Evolutionary conservation across 2,888 invertebrate genomes (phyloP).

Genomic region (Abrostola triplasia): DNA sequence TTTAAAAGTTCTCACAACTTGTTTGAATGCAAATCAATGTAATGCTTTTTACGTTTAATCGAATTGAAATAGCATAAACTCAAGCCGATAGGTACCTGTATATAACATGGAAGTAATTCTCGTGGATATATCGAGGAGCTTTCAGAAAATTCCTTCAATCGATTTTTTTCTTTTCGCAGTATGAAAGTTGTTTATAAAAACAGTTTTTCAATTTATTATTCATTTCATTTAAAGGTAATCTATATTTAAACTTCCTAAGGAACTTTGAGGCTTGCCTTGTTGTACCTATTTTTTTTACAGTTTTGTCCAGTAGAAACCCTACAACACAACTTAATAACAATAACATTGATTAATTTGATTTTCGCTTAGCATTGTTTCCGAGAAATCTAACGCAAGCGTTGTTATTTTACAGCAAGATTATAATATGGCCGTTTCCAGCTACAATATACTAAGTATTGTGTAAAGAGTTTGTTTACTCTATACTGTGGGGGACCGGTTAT

Average conservation of each 20-base stretch:
- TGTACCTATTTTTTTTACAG: too few relatives aligned
- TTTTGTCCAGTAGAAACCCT: too few relatives aligned
- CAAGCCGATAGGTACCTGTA: neutral
- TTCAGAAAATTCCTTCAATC: slow-evolving; percentile 14
- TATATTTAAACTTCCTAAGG: too few relatives aligned
- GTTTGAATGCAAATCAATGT: too few relatives aligned
- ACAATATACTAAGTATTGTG: neutral
- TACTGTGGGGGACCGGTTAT: slow-evolving; percentile 1
- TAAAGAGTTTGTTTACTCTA: neutral
- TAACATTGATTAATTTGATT: too few relatives aligned
- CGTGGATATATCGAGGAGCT: slow-evolving; percentile 14
- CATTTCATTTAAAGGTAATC: too few relatives aligned
- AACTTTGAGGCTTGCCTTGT: too few relatives aligned
- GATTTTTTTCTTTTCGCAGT: neutral
- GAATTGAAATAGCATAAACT: neutral
- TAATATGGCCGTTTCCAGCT: neutral
- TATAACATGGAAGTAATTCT: slow-evolving; percentile 22
- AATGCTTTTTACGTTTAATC: too few relatives aligned
- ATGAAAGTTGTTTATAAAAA: slow-evolving; percentile 13
- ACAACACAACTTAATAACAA: too few relatives aligned
- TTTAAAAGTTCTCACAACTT: too few relatives aligned
- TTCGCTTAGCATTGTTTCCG: too few relatives aligned
- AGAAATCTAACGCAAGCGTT: too few relatives aligned
- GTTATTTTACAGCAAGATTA: neutral
- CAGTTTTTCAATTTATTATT: neutral